phyloP scores from a whole-genome alignment of 1,140 invertebrate genomes.

The Aradophagus sp. region DNA sequence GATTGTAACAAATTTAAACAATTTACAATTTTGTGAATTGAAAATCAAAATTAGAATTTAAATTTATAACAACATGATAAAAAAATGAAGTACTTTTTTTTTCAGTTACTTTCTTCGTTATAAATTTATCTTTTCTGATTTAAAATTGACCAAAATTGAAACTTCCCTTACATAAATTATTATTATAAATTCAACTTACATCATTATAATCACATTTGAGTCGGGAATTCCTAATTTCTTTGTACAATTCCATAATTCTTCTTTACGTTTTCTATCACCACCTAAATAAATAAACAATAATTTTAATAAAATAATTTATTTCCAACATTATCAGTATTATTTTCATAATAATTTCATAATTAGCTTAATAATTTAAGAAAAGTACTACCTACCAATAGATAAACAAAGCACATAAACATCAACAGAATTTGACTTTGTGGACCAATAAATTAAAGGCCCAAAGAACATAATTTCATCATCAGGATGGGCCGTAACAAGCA shows the following conservation, averaged over 20 bases:
- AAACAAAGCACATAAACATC: constrained; percentile 89
- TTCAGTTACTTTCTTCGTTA: too few species aligned
- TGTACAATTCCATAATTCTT: constrained; percentile 88
- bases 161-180: too few species aligned
- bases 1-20: too few species aligned
- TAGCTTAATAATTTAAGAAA: too few species aligned
- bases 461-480: constrained; percentile 99
- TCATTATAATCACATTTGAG: constrained; percentile 82
- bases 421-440: constrained; percentile 78
- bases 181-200: too few species aligned
- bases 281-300: constrained; percentile 76
- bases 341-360: background rate
- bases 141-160: too few species aligned
- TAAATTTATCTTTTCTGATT: too few species aligned
- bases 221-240: constrained; percentile 84
- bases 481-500: constrained; percentile 94
- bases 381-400: constrained; percentile 81
- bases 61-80: too few species aligned
- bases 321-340: background rate
- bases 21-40: too few species aligned
- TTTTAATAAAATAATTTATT: too few species aligned
- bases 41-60: too few species aligned
- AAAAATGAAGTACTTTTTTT: too few species aligned
- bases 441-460: constrained; percentile 88
- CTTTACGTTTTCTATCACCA: constrained; percentile 80